Evolutionary conservation across 1,140 invertebrate genomes (phyloP).

Genomic region (Eubasilissa regina): DNA sequence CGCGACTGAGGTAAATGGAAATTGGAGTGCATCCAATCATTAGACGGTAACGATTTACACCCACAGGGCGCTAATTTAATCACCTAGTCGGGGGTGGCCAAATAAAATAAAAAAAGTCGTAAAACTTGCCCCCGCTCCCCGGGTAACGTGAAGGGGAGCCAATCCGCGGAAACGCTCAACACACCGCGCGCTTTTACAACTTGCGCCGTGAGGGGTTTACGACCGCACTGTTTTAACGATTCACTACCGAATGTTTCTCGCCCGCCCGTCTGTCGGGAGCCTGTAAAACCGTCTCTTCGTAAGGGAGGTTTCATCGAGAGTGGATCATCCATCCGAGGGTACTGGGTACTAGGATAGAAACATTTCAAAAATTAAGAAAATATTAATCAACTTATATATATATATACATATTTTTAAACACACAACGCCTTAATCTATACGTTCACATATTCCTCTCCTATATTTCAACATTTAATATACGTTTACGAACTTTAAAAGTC

Average conservation of each 20-base stretch:
- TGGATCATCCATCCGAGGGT: no score
- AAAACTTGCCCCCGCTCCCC: conserved; percentile 12
- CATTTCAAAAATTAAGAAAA: no score
- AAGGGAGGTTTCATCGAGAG: conserved; percentile 32
- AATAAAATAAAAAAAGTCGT: conserved; percentile 30
- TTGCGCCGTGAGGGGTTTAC: conserved; percentile 15
- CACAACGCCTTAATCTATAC: no score
- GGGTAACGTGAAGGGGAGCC: not conserved
- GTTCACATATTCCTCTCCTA: no score
- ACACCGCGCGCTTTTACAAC: conserved; percentile 33
- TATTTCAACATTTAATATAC: no score
- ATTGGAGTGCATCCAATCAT: conserved; percentile 25
- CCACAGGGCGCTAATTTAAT: conserved; percentile 25
- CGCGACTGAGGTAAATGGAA: not conserved
- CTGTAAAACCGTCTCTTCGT: conserved; percentile 2
- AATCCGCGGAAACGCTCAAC: conserved; percentile 32
- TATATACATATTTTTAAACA: no score
- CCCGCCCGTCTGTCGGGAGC: not conserved
- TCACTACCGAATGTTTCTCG: conserved; percentile 10
- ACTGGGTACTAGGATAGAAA: no score
- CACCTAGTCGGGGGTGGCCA: conserved; percentile 27
- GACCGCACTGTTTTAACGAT: conserved; percentile 38
- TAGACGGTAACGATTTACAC: conserved; percentile 7
- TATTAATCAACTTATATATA: no score
- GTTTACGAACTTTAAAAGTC: no score